A percentile compares a stretch with the other conserved stretches of the same genome.
phyloP scores from a whole-genome alignment of 1,140 invertebrate genomes.

The Cyclargus thomasi region DNA sequence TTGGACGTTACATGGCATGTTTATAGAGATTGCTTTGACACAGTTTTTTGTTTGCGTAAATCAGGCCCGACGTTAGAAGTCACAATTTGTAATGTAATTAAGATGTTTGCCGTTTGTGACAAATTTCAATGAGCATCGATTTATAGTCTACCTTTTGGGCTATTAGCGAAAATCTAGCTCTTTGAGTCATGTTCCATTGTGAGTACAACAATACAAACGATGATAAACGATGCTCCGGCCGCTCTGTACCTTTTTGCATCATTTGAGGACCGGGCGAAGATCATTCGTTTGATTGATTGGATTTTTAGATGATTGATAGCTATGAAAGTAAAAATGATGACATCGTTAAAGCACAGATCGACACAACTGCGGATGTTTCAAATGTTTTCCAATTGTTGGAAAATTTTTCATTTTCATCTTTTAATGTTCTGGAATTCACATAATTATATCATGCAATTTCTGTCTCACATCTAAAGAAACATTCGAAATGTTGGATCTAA shows the following conservation, averaged over 20 bases:
- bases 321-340: neutral
- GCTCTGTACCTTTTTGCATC: constrained; percentile 13
- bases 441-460: neutral
- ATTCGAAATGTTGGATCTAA: neutral
- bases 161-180: neutral
- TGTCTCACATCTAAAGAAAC: neutral
- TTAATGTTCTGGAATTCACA: neutral
- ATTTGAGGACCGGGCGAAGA: neutral
- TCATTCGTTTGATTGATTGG: constrained; percentile 13
- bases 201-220: neutral
- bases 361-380: neutral
- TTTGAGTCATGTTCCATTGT: neutral
- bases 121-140: neutral
- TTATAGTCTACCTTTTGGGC: neutral
- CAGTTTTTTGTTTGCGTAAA: neutral
- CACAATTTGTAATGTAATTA: neutral
- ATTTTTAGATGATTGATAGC: constrained; percentile 11
- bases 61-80: neutral
- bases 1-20: constrained; percentile 1
- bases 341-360: neutral
- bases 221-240: neutral
- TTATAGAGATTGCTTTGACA: neutral
- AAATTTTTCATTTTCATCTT: neutral
- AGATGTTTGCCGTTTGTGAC: neutral
- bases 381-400: neutral